Evolutionary conservation across 1,140 invertebrate species (phyloP), one percentile per base, ranked within the genome.

Genomic region (Anoplophora glabripennis): DNA sequence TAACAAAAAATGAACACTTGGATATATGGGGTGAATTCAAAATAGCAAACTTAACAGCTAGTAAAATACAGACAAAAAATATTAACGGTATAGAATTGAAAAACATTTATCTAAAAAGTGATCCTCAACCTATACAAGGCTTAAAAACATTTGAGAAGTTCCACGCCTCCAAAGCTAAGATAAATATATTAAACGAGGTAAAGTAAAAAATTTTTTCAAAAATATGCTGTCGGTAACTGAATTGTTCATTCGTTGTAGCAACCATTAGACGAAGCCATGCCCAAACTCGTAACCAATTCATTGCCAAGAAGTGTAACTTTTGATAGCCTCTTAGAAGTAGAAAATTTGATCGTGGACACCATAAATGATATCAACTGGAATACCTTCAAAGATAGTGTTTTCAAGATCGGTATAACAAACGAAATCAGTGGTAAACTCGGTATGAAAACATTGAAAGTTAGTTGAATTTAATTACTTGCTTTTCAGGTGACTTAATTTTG

Each of bases 321-420:
- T 37, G 58, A 54, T 52, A 58, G 67, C 47, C 40, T 67, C 1
- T 37, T 40, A n/a, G 42, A 45, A 45, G 64, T 71, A 21, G 49
- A 63, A 38, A 57, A 72, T 53, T 58, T 73, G 28, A 21, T 53
- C n/a, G 68, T 71, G 2, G 58, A 71, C 34, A 57, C 37, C 15
- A 68, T 73, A 14, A 65, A 72, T 46, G 48, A 46, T 35, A 59
- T 73, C 8, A 38, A 65, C 28, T 72, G 67, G 67, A 52, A 64
- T 14, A 34, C 59, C 10, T 73, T 73, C 38, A 55, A 56, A 59
- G 38, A 64, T 48, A 61, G 61, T 5, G 61, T 70, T 44, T 73
- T 70, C 46, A 63, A 56, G 33, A 59, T 66, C 53, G 65, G 63
- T n/a, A 14, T 42, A 14, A 61, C 47, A 37, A 53, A 64, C 34